Percentiles rank a stretch among this genome's conserved stretches.
Evolutionary conservation across 2,113 vertebrate species (phyloP).

Genomic region (Misgurnus mizolepis): DNA sequence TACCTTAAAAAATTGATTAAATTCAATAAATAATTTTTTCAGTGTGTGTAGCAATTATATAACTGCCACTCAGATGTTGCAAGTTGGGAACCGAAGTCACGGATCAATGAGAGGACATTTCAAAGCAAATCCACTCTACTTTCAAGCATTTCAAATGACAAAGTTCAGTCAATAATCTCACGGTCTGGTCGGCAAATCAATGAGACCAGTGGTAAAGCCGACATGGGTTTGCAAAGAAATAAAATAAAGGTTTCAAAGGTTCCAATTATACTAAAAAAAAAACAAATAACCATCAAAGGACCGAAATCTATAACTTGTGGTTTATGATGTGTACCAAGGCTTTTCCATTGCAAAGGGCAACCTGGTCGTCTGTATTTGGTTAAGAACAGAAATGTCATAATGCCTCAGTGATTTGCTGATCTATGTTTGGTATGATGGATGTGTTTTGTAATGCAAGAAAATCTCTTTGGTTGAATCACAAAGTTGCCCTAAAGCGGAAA

Average conservation of each 20-base stretch:
- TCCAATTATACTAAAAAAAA: not conserved
- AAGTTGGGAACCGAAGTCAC: not conserved
- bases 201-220: not conserved
- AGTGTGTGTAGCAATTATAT: not conserved
- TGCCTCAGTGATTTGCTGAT: slow-evolving; percentile 1
- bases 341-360: not conserved
- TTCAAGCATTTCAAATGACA: not conserved
- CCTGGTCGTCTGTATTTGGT: not conserved
- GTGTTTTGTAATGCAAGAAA: not conserved
- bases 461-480: not conserved
- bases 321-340: not conserved
- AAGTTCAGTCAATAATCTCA: slow-evolving; percentile 17
- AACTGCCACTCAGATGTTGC: slow-evolving; percentile 18
- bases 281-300: not conserved
- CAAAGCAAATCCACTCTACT: slow-evolving; percentile 32
- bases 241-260: not conserved
- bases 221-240: not conserved
- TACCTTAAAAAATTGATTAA: too few species aligned
- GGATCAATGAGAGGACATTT: slow-evolving; percentile 10
- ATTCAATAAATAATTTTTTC: too few species aligned
- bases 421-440: not conserved
- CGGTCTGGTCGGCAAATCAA: not conserved
- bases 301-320: not conserved
- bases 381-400: not conserved
- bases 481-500: not conserved